A percentile compares a stretch with the other conserved stretches of the same genome.
These are phyloP conservation scores for Nothobranchius furzeri DNA, from an alignment of 2,113 vertebrate species.

Conservation along the genomic window DNA sequence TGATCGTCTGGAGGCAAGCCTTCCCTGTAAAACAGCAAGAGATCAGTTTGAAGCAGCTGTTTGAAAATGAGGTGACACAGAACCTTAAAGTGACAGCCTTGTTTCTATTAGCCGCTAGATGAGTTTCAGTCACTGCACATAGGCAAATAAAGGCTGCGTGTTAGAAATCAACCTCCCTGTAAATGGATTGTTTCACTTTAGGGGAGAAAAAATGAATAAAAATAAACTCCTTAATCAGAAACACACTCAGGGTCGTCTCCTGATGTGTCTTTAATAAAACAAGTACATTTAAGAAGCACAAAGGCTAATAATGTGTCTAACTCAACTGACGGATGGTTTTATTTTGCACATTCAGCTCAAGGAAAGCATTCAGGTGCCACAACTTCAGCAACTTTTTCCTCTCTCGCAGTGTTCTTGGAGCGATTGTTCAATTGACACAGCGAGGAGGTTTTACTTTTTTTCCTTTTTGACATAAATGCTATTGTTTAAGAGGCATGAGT, in stretches of 20 bases:
- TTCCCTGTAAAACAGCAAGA: constrained; percentile 29
- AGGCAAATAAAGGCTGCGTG: constrained; percentile 8
- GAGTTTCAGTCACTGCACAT: constrained; percentile 12
- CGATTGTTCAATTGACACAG: constrained; percentile 60
- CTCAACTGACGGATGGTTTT: too few relatives aligned
- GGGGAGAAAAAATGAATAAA: too few relatives aligned
- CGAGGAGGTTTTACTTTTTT: background rate
- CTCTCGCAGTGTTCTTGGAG: constrained; percentile 14
- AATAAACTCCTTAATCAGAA: too few relatives aligned
- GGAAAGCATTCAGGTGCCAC: constrained; percentile 19
- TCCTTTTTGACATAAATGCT: constrained; percentile 63
- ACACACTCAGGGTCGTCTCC: too few relatives aligned
- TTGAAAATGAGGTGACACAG: constrained; percentile 34
- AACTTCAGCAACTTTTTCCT: too few relatives aligned
- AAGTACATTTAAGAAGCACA: too few relatives aligned
- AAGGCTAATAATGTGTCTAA: too few relatives aligned
- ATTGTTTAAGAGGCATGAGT: constrained; percentile 70
- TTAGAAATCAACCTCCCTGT: too few relatives aligned
- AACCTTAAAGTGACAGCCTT: constrained; percentile 10
- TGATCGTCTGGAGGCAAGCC: constrained; percentile 37
- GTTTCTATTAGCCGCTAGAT: constrained; percentile 18
- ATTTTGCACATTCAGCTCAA: background rate
- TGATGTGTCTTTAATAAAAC: too few relatives aligned
- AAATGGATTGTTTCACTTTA: too few relatives aligned
- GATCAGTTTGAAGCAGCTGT: constrained; percentile 30